Percentiles rank a stretch among this genome's conserved stretches.
Conservation (phyloP, 2,888 invertebrate species). For the Lucinisca nassula region DNA sequence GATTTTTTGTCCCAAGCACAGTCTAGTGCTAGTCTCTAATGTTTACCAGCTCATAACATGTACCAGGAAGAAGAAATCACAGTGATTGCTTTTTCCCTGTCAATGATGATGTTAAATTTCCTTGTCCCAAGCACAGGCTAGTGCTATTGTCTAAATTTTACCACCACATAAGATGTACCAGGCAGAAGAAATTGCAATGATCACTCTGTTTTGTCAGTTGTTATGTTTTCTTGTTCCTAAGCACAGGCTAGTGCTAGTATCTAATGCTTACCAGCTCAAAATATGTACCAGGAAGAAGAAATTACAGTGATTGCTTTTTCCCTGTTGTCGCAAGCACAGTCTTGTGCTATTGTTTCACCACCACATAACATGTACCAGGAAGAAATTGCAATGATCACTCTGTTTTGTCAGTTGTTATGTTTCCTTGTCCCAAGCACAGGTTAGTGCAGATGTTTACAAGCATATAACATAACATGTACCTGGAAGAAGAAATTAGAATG, state of each 20-base stretch:
- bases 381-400: not conserved
- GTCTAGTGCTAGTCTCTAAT: conserved; percentile 1
- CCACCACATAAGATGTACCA: conserved; percentile 30
- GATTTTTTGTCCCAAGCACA: conserved; percentile 13
- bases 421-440: conserved; percentile 19
- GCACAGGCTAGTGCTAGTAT: conserved; percentile 23
- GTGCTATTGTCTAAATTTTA: conserved; percentile 10
- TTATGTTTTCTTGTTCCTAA: not conserved
- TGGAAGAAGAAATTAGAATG: not conserved
- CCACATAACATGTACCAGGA: conserved; percentile 22
- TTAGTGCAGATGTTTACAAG: not conserved
- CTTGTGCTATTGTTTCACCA: conserved; percentile 9
- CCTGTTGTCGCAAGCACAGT: conserved; percentile 32
- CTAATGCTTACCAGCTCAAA: conserved; percentile 20
- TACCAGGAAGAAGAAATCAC: not conserved
- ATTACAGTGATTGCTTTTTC: not conserved
- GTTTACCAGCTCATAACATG: conserved; percentile 16
- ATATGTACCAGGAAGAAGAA: conserved; percentile 5
- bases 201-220: too few species aligned
- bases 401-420: not conserved
- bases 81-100: too few species aligned
- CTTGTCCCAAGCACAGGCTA: conserved; percentile 29
- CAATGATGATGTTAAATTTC: not conserved
- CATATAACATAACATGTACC: conserved; percentile 27
- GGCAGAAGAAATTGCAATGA: not conserved